Evolutionary conservation across 2,888 invertebrate species (phyloP), one percentile per base, ranked within the genome.

Genomic region (Ochropleura leucogaster): DNA sequence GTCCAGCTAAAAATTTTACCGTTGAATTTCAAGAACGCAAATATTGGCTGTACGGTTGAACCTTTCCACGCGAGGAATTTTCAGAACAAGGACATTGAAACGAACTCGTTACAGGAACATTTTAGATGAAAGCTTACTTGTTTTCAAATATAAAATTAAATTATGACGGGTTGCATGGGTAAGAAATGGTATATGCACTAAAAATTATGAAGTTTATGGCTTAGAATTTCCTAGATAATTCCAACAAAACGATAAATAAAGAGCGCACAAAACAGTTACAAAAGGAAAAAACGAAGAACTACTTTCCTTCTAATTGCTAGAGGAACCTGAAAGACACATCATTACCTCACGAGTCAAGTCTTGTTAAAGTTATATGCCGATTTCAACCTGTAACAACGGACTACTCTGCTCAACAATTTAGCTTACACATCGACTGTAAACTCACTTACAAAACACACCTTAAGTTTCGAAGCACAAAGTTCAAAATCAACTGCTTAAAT

Each of bases 281-380:
- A 49, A 49, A 4, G 42, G 40, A 12, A 63, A 57, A 44, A 46
- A 46, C 44, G 46, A 40, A 44, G 51, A 51, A 47, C 59, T 77
- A 62, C 9, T 6, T n/a, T n/a, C 20, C 44, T 42, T 40, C 40
- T 80, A 74, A 78, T 77, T 74, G 67, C 67, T 47, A 65, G 66
- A 51, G 63, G 55, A 74, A 51, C 42, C 7, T 82, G 51, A 57
- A 51, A 57, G 68, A 62, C 57, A 65, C 79, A 63, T 74, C 74
- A 71, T 67, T 75, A 80, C 75, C 71, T 40, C 57, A 75, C 44
- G 16, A 66, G 60, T 68, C 57, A 68, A 74, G 68, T 80, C 70
- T 84, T 83, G 74, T 66, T 79, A 83, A 72, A 83, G 75, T 84
- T 80, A 70, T 69, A 84, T 76, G 60, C 44, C 69, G 84, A 82